Conservation (phyloP, 2,888 invertebrate genomes). For the Leptopilina myrica region DNA sequence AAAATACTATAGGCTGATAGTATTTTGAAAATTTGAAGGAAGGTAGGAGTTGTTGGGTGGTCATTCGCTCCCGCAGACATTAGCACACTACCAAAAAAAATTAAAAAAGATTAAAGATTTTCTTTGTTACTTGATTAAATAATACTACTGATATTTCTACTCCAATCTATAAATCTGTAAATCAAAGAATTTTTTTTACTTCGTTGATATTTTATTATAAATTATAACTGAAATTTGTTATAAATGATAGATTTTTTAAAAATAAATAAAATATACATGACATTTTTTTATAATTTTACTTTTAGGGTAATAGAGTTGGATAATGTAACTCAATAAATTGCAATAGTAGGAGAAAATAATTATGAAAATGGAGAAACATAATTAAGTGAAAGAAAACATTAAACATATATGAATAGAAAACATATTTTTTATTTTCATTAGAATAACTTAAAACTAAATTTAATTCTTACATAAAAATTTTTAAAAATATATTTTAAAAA, state of each 20-base stretch:
- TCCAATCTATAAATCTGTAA: too few species aligned
- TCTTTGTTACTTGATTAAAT: neutral
- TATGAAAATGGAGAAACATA: neutral
- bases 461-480: too few species aligned
- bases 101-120: neutral
- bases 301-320: neutral
- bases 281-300: neutral
- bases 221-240: too few species aligned
- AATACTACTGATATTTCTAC: neutral
- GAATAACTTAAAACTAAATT: too few species aligned
- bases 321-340: neutral
- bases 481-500: too few species aligned
- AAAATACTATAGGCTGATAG: neutral
- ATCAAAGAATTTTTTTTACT: too few species aligned
- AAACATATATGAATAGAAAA: neutral
- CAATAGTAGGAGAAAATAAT: neutral
- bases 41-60: conserved; percentile 2
- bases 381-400: neutral
- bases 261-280: too few species aligned
- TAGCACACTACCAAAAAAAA: neutral
- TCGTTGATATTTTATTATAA: too few species aligned
- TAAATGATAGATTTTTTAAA: too few species aligned
- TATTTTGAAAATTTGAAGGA: conserved; percentile 7
- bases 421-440: too few species aligned
- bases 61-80: conserved; percentile 7